These are phyloP conservation scores for Chalcosyrphus nemorum DNA, from an alignment of 2,888 invertebrate species.

Conservation along the genomic window DNA sequence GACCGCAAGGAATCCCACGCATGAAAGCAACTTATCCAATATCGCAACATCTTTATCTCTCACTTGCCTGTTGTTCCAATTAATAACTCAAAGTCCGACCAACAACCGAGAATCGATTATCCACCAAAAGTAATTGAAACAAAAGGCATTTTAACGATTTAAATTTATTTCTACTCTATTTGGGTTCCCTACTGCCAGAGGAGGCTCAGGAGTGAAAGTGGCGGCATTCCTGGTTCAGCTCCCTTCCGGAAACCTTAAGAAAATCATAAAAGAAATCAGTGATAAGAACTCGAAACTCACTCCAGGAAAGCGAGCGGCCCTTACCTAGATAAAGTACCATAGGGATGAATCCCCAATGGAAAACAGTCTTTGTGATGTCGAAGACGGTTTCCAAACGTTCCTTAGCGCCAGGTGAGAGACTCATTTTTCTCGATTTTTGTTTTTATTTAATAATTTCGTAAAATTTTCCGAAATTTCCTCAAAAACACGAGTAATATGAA, in stretches of 20 bases:
- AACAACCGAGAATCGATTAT: no score
- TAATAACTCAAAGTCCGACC: no score
- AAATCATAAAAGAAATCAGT: constrained; percentile 67
- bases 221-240: constrained; percentile 88
- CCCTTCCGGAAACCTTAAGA: constrained; percentile 86
- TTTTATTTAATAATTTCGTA: not conserved
- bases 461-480: not conserved
- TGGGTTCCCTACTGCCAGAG: constrained; percentile 78
- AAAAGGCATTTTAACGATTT: not conserved
- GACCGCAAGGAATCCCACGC: no score
- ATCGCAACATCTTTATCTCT: no score
- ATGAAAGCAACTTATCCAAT: no score
- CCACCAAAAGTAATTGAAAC: no score
- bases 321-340: constrained; percentile 87
- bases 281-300: not conserved
- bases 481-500: constrained; percentile 37
- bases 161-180: constrained; percentile 38
- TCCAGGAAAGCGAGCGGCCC: constrained; percentile 63
- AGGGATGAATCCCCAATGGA: constrained; percentile 88
- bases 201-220: constrained; percentile 80
- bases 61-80: no score
- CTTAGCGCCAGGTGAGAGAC: constrained; percentile 84
- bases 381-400: constrained; percentile 85
- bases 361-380: constrained; percentile 84
- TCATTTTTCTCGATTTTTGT: constrained; percentile 74